These are phyloP conservation scores for Eubucco bourcierii DNA, from an alignment of 2,113 vertebrate species.

Conservation along the genomic window DNA sequence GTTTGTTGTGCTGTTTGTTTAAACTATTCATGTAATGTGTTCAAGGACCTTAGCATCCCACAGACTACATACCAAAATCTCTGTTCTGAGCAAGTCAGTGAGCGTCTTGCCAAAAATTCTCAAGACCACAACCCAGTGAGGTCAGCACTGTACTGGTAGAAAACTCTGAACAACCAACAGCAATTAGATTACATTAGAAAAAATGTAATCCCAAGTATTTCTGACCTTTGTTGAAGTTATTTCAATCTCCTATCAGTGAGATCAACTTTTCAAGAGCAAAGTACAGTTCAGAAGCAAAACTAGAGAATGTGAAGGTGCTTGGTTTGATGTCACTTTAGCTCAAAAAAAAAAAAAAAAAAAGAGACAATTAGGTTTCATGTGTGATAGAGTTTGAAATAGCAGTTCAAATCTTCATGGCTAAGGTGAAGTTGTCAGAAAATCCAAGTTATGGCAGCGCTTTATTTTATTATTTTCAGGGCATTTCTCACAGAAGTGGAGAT, in stretches of 20 bases:
- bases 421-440: background rate
- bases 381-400: background rate
- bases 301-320: background rate
- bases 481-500: background rate
- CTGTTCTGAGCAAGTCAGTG: background rate
- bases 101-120: background rate
- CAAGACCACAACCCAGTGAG: background rate
- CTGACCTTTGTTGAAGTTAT: background rate
- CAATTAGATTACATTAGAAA: background rate
- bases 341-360: background rate
- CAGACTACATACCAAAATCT: background rate
- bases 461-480: rapidly evolving
- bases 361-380: background rate
- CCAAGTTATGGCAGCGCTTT: background rate
- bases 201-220: background rate
- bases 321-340: background rate
- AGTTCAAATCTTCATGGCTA: background rate
- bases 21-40: background rate
- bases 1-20: too few relatives aligned
- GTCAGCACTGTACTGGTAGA: background rate
- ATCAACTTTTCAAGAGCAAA: background rate
- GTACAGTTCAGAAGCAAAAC: background rate
- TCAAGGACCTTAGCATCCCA: background rate
- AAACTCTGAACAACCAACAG: background rate
- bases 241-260: background rate